Conservation (phyloP, 1,140 invertebrate genomes). For the Drosophila santomea region DNA sequence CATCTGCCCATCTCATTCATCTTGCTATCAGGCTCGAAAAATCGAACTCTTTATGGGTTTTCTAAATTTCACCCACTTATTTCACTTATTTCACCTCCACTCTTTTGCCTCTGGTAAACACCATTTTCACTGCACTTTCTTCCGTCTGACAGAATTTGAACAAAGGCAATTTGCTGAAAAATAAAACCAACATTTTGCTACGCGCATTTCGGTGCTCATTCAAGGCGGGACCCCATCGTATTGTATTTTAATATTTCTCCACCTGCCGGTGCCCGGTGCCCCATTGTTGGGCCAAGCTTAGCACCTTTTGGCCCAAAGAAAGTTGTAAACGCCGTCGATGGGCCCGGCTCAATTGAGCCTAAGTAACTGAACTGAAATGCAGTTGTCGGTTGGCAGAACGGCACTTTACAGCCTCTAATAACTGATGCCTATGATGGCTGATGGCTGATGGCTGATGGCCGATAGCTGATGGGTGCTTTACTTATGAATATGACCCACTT, state of each 20-base stretch:
- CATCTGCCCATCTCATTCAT: conserved; percentile 42
- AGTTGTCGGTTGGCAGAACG: conserved; percentile 51
- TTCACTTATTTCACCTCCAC: conserved; percentile 59
- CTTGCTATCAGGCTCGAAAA: conserved; percentile 61
- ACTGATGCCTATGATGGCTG: too few species aligned
- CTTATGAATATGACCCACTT: conserved; percentile 82
- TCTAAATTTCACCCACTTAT: conserved; percentile 80
- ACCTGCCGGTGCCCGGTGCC: conserved; percentile 49
- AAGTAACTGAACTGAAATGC: conserved; percentile 55
- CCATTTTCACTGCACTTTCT: conserved; percentile 78
- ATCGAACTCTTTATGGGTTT: conserved; percentile 65
- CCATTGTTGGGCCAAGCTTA: conserved; percentile 65
- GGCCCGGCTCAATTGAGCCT: conserved; percentile 46
- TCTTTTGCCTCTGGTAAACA: conserved; percentile 37
- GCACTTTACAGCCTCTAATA: conserved; percentile 39
- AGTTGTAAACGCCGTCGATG: conserved; percentile 51
- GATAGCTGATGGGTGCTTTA: conserved; percentile 51
- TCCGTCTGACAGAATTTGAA: conserved; percentile 67
- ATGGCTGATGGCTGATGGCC: not conserved
- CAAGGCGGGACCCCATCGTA: conserved; percentile 50
- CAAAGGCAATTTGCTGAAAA: conserved; percentile 78
- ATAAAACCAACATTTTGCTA: conserved; percentile 81
- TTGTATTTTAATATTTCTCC: conserved; percentile 52
- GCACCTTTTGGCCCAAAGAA: conserved; percentile 68
- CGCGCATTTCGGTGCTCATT: conserved; percentile 69